Base-by-base conservation (phyloP, 2,888 invertebrate genomes). In the Muschampia plurimacula region DNA sequence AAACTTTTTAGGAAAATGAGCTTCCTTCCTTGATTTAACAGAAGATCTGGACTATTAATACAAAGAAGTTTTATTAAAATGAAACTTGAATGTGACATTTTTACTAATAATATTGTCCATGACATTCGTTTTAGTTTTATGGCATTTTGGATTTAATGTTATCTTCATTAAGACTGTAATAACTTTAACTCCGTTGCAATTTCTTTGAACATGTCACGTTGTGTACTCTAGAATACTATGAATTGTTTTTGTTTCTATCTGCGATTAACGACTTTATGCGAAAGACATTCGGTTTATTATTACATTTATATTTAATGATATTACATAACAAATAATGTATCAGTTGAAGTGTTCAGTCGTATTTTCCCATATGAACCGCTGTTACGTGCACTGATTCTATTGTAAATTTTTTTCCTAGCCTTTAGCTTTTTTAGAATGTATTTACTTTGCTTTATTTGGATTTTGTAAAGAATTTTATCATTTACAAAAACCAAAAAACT, bases 121-220 rank as follows among this genome's bases (percentile, higher is more conserved):
- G 72, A 77, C 75, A 74, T 76, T 78, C 74, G 69, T 79, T 72
- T 81, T 79, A 80, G 79, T 79, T 82, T 79, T 60, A 44, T 66
- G 67, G 72, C 59, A 55, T 72, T 69, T 75, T 59, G 36, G 60
- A 69, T 74, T 75, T 80, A 82, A 74, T 79, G 73, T 83, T 84
- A 81, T 82, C 82, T 85, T 85, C 80, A 80, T 85, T 82, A 88
- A 89, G 89, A 89, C 89, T 89, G 89, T 67, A 55, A n/a, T 46
- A 68, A 49, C 41, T 52, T 62, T 12, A 64, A 49, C 62, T 60
- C 8, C 28, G 28, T 62, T 39, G 39, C 52, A 52, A 67, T 41
- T 65, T 62, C 39, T 67, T 67, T 36, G 39, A 46, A 66, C 39
- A 22, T 71, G 8, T 32, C 15, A 57, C 32, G 60, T 41, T 67